These are phyloP conservation scores for Halocaridina rubra DNA, from an alignment of 2,888 invertebrate genomes.

Conservation along the genomic window DNA sequence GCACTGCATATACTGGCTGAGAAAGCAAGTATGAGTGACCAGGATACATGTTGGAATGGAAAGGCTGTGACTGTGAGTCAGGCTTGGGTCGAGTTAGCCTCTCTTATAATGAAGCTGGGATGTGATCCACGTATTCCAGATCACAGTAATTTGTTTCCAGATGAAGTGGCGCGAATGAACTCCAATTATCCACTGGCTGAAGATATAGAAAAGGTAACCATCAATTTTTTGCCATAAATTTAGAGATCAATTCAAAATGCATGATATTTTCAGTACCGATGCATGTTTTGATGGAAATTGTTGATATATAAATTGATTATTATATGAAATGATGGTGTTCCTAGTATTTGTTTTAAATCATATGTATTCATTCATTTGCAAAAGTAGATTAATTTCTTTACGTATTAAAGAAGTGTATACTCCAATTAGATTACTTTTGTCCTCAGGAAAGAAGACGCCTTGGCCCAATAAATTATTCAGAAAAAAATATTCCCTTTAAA, in stretches of 20 bases:
- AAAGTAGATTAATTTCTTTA: no score
- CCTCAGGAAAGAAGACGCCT: neutral
- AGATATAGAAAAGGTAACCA: constrained; percentile 27
- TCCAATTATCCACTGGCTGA: constrained; percentile 17
- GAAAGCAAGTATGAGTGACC: constrained; percentile 18
- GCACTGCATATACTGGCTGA: constrained; percentile 37
- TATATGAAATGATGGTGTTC: no score
- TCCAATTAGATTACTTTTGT: no score
- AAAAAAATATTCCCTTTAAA: neutral
- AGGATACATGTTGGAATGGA: constrained; percentile 37
- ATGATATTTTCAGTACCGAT: no score
- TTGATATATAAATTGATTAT: no score
- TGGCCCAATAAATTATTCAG: neutral
- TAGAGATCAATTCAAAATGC: no score
- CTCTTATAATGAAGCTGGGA: constrained; percentile 27
- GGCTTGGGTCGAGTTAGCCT: constrained; percentile 42
- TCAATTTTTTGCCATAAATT: no score
- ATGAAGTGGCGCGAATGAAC: neutral
- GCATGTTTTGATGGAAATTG: no score
- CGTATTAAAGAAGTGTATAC: no score
- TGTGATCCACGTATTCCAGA: constrained; percentile 17
- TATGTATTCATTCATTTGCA: no score
- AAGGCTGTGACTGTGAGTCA: constrained; percentile 34
- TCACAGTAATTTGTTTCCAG: neutral
- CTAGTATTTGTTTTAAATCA: no score